These are phyloP conservation scores for Blastobasis lacticolella DNA, from an alignment of 2,888 invertebrate genomes.

Conservation along the genomic window DNA sequence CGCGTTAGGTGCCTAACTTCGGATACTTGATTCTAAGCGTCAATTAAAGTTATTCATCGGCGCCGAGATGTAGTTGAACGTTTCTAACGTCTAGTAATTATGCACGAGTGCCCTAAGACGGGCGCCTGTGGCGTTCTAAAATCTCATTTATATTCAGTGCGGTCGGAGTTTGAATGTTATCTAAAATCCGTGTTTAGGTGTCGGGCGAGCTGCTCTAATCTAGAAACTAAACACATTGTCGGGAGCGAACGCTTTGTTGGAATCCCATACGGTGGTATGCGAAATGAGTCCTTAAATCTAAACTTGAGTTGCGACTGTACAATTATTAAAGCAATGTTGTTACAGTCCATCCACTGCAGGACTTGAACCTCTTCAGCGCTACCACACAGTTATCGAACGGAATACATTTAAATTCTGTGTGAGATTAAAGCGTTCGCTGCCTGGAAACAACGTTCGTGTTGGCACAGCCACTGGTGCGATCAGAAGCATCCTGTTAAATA, in stretches of 20 bases:
- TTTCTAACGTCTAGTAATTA: slow-evolving; percentile 60
- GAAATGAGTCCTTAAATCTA: slow-evolving; percentile 37
- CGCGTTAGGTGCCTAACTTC: slow-evolving; percentile 12
- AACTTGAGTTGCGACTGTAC: slow-evolving; percentile 15
- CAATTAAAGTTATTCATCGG: slow-evolving; percentile 50
- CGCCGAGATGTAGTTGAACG: slow-evolving; percentile 43
- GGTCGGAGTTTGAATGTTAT: slow-evolving; percentile 72
- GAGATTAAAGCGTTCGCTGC: slow-evolving; percentile 10
- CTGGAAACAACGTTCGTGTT: slow-evolving; percentile 14
- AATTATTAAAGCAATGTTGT: slow-evolving; percentile 11
- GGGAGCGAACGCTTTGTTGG: slow-evolving; percentile 62
- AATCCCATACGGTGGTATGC: slow-evolving; percentile 29
- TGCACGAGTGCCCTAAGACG: slow-evolving; percentile 61
- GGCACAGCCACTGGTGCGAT: slow-evolving; percentile 32
- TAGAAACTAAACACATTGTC: slow-evolving; percentile 72
- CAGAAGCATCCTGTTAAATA: slow-evolving; percentile 21
- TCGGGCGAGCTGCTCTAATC: slow-evolving; percentile 69
- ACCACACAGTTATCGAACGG: too few relatives aligned
- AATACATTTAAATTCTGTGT: background rate
- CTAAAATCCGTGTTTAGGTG: slow-evolving; percentile 74
- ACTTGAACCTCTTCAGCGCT: too few relatives aligned
- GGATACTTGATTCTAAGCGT: slow-evolving; percentile 31
- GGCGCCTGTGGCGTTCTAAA: slow-evolving; percentile 53
- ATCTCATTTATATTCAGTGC: slow-evolving; percentile 73
- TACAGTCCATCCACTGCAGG: too few relatives aligned